Conservation (phyloP, 2,113 vertebrate species). For the Vulpes ferrilata region DNA sequence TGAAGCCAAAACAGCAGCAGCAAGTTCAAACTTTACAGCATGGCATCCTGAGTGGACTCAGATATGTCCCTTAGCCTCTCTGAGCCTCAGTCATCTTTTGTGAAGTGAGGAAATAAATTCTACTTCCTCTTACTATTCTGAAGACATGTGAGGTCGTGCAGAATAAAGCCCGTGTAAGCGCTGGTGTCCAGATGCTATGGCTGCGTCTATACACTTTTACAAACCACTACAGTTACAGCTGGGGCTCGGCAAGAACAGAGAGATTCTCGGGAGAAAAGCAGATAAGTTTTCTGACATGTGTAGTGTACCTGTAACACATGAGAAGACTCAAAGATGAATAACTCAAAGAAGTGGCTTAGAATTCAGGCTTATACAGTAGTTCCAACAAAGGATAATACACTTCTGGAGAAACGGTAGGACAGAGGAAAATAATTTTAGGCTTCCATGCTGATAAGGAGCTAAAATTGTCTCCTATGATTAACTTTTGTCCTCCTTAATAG, state of each 20-base stretch:
- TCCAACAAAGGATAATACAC: not conserved
- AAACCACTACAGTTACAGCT: not conserved
- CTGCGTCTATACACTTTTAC: not conserved
- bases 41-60: not conserved
- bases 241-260: not conserved
- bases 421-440: not conserved
- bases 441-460: not conserved
- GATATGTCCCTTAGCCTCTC: not conserved
- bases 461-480: not conserved
- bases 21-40: not conserved
- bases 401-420: not conserved
- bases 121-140: not conserved
- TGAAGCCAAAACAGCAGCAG: not conserved
- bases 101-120: not conserved
- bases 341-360: not conserved
- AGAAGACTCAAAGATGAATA: not conserved
- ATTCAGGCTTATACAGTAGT: not conserved
- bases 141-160: not conserved
- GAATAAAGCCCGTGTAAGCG: not conserved
- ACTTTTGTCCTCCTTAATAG: not conserved
- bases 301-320: not conserved
- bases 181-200: not conserved
- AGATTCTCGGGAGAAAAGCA: not conserved
- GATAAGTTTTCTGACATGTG: not conserved
- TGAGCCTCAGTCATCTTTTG: not conserved